Conservation (phyloP, 92 coral and sea anemone species). For the Pocillopora meandrina region DNA sequence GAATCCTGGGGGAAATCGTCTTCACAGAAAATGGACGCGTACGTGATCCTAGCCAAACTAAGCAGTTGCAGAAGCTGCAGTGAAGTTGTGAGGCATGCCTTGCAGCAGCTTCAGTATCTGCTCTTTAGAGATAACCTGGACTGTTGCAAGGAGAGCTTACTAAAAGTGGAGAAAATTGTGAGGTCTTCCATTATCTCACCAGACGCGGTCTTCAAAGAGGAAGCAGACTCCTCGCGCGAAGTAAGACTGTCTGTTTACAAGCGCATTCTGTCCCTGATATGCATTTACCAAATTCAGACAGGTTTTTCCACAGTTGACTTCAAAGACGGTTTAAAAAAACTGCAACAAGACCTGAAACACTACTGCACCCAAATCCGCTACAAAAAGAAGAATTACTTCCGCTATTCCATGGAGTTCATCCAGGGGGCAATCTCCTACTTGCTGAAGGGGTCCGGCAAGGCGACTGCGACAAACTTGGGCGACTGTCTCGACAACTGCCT, state of each 20-base stretch:
- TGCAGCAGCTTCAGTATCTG: conserved; percentile 11
- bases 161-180: conserved; percentile 4
- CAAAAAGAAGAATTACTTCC: conserved; percentile 12
- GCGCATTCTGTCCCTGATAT: conserved; percentile 9
- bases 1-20: neutral
- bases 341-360: conserved; percentile 3
- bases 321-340: neutral
- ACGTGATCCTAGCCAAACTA: conserved; percentile 6
- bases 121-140: conserved; percentile 18
- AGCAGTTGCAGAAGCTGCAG: neutral
- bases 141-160: neutral
- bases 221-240: neutral
- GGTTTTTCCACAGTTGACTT: neutral
- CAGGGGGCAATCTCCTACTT: neutral
- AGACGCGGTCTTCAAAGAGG: neutral
- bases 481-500: conserved; percentile 25
- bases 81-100: conserved; percentile 6
- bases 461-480: neutral
- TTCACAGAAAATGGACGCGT: neutral
- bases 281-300: neutral
- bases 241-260: conserved; percentile 19
- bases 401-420: conserved; percentile 30
- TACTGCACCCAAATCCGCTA: neutral
- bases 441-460: neutral
- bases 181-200: conserved; percentile 13